Percentiles rank a stretch among this genome's conserved stretches.
phyloP scores from a whole-genome alignment of 2,113 vertebrate species.

The Labeo rohita region DNA sequence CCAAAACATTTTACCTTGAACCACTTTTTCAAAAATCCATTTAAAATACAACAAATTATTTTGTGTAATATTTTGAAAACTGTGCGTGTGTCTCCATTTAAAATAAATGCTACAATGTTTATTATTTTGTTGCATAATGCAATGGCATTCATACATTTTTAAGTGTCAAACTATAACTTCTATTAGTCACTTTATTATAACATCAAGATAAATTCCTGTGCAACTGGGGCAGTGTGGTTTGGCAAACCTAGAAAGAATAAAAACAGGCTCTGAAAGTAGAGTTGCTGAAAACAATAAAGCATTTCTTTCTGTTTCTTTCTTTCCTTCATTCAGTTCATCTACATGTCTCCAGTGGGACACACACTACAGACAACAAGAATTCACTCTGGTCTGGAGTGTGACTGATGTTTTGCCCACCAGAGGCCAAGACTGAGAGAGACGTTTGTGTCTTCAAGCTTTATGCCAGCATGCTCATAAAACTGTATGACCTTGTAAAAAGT shows the following conservation, averaged over 20 bases:
- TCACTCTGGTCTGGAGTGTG: neutral
- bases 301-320: neutral
- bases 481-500: neutral
- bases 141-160: neutral
- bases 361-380: neutral
- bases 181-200: neutral
- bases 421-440: neutral
- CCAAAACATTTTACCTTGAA: neutral
- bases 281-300: neutral
- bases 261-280: neutral
- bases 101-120: no score
- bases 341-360: neutral
- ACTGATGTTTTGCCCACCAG: neutral
- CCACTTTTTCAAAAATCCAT: no score
- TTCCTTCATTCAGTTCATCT: neutral
- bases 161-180: neutral
- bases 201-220: neutral
- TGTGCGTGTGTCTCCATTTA: no score
- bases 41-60: no score
- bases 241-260: neutral
- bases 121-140: no score
- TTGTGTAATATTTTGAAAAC: no score
- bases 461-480: neutral
- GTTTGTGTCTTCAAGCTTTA: neutral
- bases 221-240: neutral